Base-by-base conservation (phyloP, 2,888 invertebrate species). In the Operophtera brumata region DNA sequence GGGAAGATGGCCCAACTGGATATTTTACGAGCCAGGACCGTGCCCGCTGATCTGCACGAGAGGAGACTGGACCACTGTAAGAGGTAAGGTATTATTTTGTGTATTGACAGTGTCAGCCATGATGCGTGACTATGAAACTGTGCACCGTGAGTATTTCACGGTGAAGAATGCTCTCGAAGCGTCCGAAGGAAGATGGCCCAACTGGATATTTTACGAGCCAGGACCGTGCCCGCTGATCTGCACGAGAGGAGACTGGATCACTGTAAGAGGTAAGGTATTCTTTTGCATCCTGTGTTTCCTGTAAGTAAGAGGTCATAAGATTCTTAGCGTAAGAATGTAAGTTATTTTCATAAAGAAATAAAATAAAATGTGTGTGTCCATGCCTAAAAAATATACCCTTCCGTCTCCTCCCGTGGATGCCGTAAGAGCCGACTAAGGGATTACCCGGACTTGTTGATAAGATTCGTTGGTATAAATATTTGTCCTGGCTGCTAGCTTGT, bases 21-120 rank as follows among this genome's bases (percentile, higher is more conserved):
- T 34, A 92, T 91, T 28, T 85, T 92, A 71, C 86, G 85, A 6
- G 84, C 90, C 14, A 65, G 85, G 35, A 88, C 89, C 0, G 93
- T 94, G 65, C 94, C 94, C 0, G 84, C 93, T 0, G 91, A 92
- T 45, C 86, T 94, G 44, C 94, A 94, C 67, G 93, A 92, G 32
- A 83, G 93, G 1, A 91, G 94, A 1, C 91, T 96, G 0, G 93
- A 94, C 43, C 94, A 96, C 71, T 96, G 95, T 67, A 94, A 94
- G 75, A 87, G 92, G 93, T 93, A 67, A n/a, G 11, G 11, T 3
- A n/a, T n/a, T n/a, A n/a, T n/a, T n/a, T n/a, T n/a, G n/a, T n/a
- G n/a, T n/a, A n/a, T n/a, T n/a, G n/a, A 0, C 73, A 92, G 92
- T 94, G 66, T 91, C 93, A 42, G 91, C 92, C 7, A 90, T 94